A percentile compares a stretch with the other conserved stretches of the same genome.
These are phyloP conservation scores for Psilopsiagon aurifrons DNA, from an alignment of 2,113 vertebrate genomes.

Conservation along the genomic window DNA sequence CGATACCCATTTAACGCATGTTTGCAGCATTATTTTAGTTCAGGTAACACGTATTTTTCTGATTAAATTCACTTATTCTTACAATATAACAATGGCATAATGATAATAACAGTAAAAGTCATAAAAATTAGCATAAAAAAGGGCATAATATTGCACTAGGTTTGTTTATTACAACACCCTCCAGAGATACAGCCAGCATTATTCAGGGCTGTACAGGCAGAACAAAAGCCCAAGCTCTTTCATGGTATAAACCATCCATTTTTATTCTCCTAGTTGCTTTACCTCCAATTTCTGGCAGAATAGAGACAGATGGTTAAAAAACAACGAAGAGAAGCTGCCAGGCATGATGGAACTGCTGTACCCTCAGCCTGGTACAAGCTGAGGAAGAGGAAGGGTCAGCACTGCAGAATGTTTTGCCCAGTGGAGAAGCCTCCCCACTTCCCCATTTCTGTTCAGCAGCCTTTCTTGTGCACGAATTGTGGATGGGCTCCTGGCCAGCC, in stretches of 20 bases:
- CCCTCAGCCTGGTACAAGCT: neutral
- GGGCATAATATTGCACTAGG: neutral
- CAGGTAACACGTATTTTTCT: neutral
- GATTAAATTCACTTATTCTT: neutral
- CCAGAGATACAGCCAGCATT: neutral
- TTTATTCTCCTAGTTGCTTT: neutral
- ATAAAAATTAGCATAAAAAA: neutral
- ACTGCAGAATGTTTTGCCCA: neutral
- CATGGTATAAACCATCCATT: neutral
- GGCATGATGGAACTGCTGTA: fast-evolving
- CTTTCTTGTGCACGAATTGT: neutral
- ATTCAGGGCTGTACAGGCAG: neutral
- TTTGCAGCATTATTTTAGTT: neutral
- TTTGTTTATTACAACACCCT: neutral
- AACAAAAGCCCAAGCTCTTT: neutral
- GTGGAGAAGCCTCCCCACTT: fast-evolving
- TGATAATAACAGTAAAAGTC: neutral
- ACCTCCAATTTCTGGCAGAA: neutral
- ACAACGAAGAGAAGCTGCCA: neutral
- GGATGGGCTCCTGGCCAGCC: neutral
- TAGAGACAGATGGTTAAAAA: neutral
- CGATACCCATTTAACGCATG: neutral
- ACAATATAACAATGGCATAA: neutral
- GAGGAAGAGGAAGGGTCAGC: neutral
- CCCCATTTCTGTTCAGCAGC: neutral